Evolutionary conservation across 2,888 invertebrate species (phyloP), one percentile per base, ranked within the genome.

Genomic region (Caenorhabditis wallacei): DNA sequence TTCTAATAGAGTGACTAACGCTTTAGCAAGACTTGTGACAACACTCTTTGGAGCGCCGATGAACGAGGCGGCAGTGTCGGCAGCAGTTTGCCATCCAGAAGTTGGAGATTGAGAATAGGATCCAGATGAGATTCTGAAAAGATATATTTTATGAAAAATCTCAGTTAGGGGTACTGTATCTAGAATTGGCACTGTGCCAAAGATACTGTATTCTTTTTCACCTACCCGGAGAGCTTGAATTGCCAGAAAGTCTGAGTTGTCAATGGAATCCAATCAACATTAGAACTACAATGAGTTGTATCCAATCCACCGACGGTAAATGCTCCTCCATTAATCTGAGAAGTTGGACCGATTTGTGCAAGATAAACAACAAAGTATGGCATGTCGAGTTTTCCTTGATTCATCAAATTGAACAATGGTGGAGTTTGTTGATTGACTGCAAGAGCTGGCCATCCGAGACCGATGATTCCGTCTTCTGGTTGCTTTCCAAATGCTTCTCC

Each of bases 401-500:
- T 75, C 64, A 89, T 79, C 30, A 90, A 82, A 40, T 87, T 88
- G 82, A 89, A 87, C n/a, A 90, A 79, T 13, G 90, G 90, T 20
- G 90, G 89, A 7, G 79, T 85, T 20, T 93, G 93, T 22, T 88
- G 84, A 86, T 93, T 93, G n/a, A 93, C 93, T 40, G 93, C 92
- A 11, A 94, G 92, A 0, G 92, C 89, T 54, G 90, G 89, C 89
- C 92, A 93, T 10, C 91, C 93, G 89, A 93, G 90, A 24, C 93
- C 93, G 26, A 87, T 80, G 53, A 87, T 85, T 71, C 85, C 90
- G 68, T 90, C 90, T 59, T 89, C 86, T 40, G 90, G 88, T 46
- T 88, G 86, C 43, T 93, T 93, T 43, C 92, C 93, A 74, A 94
- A 93, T 88, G 93, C 93, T 13, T 93, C 93, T 11, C 93, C 93